phyloP scores from a whole-genome alignment of 2,888 invertebrate species.

The Sinotaia quadrata region DNA sequence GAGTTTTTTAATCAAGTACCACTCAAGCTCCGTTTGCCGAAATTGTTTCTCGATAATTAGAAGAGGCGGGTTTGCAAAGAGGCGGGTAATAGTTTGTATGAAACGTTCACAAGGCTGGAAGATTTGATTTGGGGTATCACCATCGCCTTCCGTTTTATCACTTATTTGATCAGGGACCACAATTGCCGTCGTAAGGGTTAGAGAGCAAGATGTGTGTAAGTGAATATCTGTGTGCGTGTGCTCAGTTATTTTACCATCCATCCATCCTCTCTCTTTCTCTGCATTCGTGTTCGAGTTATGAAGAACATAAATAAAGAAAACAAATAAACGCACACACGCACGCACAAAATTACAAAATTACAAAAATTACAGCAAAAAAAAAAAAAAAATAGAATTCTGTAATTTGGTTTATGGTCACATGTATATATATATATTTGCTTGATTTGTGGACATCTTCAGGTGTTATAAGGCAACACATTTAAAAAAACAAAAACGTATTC shows the following conservation, averaged over 20 bases:
- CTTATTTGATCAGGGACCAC: slow-evolving; percentile 29
- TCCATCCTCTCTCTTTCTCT: not conserved
- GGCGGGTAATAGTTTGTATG: slow-evolving; percentile 33
- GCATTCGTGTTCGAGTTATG: not conserved
- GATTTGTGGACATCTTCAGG: too few species aligned
- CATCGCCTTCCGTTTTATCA: slow-evolving; percentile 26
- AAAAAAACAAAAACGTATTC: too few species aligned
- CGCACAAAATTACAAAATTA: too few species aligned
- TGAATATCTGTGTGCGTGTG: not conserved
- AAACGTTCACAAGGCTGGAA: slow-evolving; percentile 28
- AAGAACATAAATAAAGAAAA: too few species aligned
- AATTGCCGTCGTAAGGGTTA: slow-evolving; percentile 1
- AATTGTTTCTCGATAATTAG: slow-evolving; percentile 30
- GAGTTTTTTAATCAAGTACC: slow-evolving; percentile 23
- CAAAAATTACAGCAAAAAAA: too few species aligned
- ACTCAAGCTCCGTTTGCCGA: slow-evolving; percentile 2
- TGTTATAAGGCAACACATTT: too few species aligned
- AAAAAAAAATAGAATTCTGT: too few species aligned
- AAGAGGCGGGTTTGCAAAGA: slow-evolving; percentile 19
- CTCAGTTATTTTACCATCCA: not conserved
- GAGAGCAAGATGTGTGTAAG: not conserved
- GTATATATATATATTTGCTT: too few species aligned
- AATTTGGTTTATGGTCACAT: too few species aligned
- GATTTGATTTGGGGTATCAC: slow-evolving; percentile 32
- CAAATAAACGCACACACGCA: too few species aligned